These are phyloP conservation scores for Astyanax mexicanus DNA, from an alignment of 2,797 vertebrate genomes.

Conservation along the genomic window DNA sequence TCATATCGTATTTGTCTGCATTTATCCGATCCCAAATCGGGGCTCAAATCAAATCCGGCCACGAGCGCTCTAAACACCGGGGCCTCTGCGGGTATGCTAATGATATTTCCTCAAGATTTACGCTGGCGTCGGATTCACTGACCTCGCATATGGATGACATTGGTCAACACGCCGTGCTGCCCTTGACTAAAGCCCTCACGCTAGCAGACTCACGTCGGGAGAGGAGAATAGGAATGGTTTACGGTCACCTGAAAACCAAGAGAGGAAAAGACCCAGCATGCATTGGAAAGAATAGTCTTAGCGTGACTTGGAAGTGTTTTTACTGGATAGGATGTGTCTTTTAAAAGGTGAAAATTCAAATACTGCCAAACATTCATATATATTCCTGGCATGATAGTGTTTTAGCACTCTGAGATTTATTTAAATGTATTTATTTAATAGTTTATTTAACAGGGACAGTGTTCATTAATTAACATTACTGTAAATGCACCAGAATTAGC, in stretches of 20 bases:
- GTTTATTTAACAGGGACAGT: too few relatives aligned
- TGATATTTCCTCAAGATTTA: slow-evolving; percentile 83
- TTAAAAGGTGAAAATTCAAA: too few relatives aligned
- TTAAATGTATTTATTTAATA: too few relatives aligned
- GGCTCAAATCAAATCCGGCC: slow-evolving; percentile 58
- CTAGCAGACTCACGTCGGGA: slow-evolving; percentile 28
- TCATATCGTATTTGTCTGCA: slow-evolving; percentile 39
- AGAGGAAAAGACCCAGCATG: slow-evolving; percentile 3
- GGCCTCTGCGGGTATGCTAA: slow-evolving; percentile 76
- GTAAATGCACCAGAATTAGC: too few relatives aligned
- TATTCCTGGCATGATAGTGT: too few relatives aligned
- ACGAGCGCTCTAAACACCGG: slow-evolving; percentile 44
- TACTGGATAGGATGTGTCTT: too few relatives aligned
- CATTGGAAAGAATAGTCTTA: slow-evolving; percentile 11
- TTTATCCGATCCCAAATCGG: slow-evolving; percentile 56
- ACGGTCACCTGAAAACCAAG: slow-evolving; percentile 10
- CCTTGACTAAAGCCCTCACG: slow-evolving; percentile 75
- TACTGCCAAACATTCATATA: too few relatives aligned
- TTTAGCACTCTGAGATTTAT: too few relatives aligned
- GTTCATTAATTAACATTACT: too few relatives aligned
- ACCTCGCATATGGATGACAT: slow-evolving; percentile 85
- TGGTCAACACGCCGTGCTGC: slow-evolving; percentile 81
- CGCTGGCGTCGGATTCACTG: slow-evolving; percentile 80
- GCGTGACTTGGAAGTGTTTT: not conserved
- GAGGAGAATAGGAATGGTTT: not conserved